Conservation (phyloP, 2,113 vertebrate genomes). For the Lamprotornis superbus region DNA sequence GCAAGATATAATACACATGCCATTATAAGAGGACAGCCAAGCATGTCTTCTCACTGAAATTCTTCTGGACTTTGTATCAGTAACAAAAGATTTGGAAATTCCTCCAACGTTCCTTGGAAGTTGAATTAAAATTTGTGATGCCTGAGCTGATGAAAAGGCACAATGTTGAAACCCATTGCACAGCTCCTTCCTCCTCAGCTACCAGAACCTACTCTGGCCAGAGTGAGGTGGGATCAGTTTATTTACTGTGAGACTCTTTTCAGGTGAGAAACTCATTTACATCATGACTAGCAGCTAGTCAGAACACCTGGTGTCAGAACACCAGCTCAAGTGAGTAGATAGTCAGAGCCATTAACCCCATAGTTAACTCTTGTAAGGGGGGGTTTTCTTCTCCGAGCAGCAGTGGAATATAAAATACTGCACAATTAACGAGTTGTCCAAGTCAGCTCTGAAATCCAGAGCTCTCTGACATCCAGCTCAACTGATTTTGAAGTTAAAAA, state of each 20-base stretch:
- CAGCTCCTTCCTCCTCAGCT: not conserved
- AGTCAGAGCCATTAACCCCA: not conserved
- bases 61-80: not conserved
- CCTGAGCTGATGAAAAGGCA: not conserved
- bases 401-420: not conserved
- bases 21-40: not conserved
- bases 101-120: not conserved
- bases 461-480: not conserved
- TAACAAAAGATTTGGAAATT: not conserved
- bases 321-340: not conserved
- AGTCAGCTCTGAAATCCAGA: not conserved
- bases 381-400: not conserved
- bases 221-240: not conserved
- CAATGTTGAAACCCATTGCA: rapidly evolving
- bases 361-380: not conserved
- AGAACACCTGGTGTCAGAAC: not conserved
- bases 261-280: not conserved
- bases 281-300: not conserved
- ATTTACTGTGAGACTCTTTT: not conserved
- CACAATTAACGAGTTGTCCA: not conserved
- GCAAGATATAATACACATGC: rapidly evolving
- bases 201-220: rapidly evolving
- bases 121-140: not conserved
- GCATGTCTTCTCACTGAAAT: not conserved
- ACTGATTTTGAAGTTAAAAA: not conserved